A percentile compares a stretch with the other conserved stretches of the same genome.
phyloP scores from a whole-genome alignment of 1,140 invertebrate species.

The Chrysomallon squamiferum region DNA sequence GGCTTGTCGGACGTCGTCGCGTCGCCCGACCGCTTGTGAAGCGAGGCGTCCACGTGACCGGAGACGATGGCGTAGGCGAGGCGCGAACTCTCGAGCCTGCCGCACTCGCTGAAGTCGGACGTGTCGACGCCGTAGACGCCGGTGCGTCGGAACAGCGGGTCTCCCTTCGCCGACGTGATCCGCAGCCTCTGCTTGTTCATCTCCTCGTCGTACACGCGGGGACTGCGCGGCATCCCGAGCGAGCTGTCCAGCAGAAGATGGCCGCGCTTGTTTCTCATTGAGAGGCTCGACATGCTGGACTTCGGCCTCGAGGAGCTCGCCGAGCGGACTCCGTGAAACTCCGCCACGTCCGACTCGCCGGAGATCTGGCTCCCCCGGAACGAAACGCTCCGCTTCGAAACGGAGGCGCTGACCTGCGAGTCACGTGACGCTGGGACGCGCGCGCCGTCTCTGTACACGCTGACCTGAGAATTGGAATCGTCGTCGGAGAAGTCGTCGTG shows the following conservation, averaged over 20 bases:
- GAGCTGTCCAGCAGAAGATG: neutral
- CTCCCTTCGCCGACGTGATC: neutral
- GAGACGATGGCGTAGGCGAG: neutral
- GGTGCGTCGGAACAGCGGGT: neutral
- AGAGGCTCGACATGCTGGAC: neutral
- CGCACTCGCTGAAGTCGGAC: neutral
- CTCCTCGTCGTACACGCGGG: neutral
- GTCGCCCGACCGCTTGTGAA: neutral
- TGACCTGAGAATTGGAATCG: constrained; percentile 17
- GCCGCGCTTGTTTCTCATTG: neutral
- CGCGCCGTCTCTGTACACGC: neutral
- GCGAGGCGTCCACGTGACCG: neutral
- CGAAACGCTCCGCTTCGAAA: neutral
- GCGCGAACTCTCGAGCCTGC: neutral
- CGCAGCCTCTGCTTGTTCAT: neutral
- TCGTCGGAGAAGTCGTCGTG: constrained; percentile 5
- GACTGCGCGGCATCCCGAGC: neutral
- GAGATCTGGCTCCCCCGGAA: neutral
- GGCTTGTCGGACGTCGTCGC: neutral
- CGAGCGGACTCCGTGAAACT: neutral
- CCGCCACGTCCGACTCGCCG: neutral
- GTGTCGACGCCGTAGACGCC: neutral
- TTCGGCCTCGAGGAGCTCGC: neutral
- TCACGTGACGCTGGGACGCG: constrained; percentile 11
- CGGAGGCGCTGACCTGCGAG: constrained; percentile 1